phyloP scores from a whole-genome alignment of 2,797 vertebrate genomes.

The Harpagifer antarcticus region DNA sequence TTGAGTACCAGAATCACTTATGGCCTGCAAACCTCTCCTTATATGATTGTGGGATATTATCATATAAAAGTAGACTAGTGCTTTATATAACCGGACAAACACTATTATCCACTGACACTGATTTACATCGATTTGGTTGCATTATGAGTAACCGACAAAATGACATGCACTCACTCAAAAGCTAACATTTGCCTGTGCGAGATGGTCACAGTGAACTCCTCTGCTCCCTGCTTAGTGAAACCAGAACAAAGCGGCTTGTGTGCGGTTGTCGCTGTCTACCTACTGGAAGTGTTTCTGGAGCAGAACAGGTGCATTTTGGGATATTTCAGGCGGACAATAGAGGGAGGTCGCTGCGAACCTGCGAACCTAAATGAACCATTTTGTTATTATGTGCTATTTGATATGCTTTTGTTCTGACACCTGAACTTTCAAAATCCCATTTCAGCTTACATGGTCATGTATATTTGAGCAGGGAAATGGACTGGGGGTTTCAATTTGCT shows the following conservation, averaged over 20 bases:
- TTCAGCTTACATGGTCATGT: not conserved
- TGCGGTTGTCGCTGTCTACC: constrained; percentile 45
- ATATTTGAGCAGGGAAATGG: not conserved
- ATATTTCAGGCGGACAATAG: not conserved
- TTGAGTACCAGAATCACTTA: not conserved
- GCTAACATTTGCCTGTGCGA: constrained; percentile 7
- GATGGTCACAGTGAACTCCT: constrained; percentile 44
- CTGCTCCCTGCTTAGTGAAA: constrained; percentile 37
- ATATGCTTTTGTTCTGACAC: not conserved
- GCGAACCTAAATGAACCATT: not conserved
- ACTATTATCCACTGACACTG: constrained; percentile 14
- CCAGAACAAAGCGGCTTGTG: constrained; percentile 62
- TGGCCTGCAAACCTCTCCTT: not conserved
- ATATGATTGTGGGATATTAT: constrained; percentile 7
- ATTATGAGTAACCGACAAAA: constrained; percentile 10
- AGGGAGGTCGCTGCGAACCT: too few relatives aligned
- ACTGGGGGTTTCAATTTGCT: too few relatives aligned
- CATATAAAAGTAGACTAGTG: constrained; percentile 38
- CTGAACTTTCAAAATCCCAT: not conserved
- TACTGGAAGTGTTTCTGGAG: constrained; percentile 33
- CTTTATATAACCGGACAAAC: constrained; percentile 22
- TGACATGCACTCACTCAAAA: not conserved
- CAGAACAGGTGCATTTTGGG: constrained; percentile 37
- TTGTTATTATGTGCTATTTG: not conserved
- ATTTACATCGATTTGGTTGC: not conserved